These are phyloP conservation scores for Resseliella maxima DNA, from an alignment of 2,888 invertebrate species.

Conservation along the genomic window DNA sequence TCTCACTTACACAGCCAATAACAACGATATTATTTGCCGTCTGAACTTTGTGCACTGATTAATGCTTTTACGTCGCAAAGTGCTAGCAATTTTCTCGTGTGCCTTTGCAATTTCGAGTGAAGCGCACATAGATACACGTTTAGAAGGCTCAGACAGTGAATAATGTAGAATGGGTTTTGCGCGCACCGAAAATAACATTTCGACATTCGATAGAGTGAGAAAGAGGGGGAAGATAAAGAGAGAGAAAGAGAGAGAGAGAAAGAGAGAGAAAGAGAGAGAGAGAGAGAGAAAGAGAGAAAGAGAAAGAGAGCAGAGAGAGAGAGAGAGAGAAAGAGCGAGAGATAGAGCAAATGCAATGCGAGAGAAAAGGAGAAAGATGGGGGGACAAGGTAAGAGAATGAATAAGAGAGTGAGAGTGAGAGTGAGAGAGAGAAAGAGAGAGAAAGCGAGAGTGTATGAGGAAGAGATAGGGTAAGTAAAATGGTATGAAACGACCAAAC, in stretches of 20 bases:
- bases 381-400: too few species aligned
- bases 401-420: not conserved
- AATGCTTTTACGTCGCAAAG: conserved; percentile 53
- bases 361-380: too few species aligned
- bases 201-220: too few species aligned
- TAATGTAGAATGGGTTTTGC: conserved; percentile 17
- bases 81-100: conserved; percentile 31
- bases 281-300: too few species aligned
- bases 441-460: not conserved
- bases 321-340: too few species aligned
- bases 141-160: not conserved
- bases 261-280: too few species aligned
- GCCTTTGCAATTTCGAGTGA: conserved; percentile 14
- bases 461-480: not conserved
- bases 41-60: conserved; percentile 51
- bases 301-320: too few species aligned
- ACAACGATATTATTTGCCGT: conserved; percentile 45
- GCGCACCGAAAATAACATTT: not conserved
- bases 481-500: too few species aligned
- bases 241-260: too few species aligned
- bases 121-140: conserved; percentile 32
- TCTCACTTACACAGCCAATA: conserved; percentile 44
- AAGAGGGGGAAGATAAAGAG: too few species aligned
- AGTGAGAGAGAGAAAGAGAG: not conserved
- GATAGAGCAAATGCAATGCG: not conserved